These are phyloP conservation scores for Ibycter americanus DNA, from an alignment of 2,797 vertebrate genomes.

Conservation along the genomic window DNA sequence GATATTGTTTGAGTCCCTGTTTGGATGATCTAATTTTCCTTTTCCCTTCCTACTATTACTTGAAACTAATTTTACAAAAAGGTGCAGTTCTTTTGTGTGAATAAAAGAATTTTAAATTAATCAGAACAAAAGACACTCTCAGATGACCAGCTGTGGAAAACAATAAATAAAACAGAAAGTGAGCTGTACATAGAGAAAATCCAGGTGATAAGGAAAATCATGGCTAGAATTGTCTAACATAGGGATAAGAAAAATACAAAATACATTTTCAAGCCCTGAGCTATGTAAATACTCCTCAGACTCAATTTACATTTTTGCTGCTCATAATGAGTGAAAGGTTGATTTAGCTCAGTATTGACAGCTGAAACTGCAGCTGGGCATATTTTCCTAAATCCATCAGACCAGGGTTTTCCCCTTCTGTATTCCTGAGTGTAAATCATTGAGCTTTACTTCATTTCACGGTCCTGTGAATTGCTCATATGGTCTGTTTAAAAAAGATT, in stretches of 20 bases:
- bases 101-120: background rate
- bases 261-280: conserved; percentile 10
- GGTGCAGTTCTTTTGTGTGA: background rate
- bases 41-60: background rate
- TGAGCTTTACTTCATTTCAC: background rate
- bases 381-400: background rate
- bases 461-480: background rate
- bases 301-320: background rate
- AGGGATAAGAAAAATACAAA: background rate
- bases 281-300: background rate
- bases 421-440: background rate
- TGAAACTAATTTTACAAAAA: background rate
- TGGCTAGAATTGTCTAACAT: background rate
- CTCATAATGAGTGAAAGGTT: background rate
- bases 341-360: background rate
- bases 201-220: background rate
- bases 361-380: conserved; percentile 1
- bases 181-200: background rate
- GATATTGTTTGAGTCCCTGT: background rate
- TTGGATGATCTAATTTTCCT: background rate
- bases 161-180: conserved; percentile 53
- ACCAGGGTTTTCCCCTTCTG: background rate
- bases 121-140: background rate
- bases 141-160: background rate
- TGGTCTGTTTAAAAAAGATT: background rate